These are phyloP conservation scores for Siderastrea radians DNA, from an alignment of 92 coral and sea anemone species.

Conservation along the genomic window DNA sequence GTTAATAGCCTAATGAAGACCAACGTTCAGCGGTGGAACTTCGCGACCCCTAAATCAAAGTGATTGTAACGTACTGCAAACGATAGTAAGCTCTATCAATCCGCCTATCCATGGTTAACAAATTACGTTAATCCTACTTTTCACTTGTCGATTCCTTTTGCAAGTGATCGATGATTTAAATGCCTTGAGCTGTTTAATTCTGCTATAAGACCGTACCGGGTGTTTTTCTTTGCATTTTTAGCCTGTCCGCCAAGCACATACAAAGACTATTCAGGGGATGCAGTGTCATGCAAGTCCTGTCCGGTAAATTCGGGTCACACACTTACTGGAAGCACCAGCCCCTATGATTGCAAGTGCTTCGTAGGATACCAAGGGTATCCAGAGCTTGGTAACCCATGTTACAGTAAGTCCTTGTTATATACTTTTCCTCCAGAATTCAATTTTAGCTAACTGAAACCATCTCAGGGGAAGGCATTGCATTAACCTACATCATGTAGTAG, in stretches of 20 bases:
- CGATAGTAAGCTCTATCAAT: too few species aligned
- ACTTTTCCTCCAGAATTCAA: background rate
- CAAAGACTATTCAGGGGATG: constrained; percentile 4
- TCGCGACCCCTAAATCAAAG: too few species aligned
- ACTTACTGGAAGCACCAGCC: background rate
- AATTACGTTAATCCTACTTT: too few species aligned
- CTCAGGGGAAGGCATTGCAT: background rate
- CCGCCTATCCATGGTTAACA: too few species aligned
- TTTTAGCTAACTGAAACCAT: background rate
- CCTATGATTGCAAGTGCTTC: background rate
- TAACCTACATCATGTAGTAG: too few species aligned
- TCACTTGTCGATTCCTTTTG: too few species aligned
- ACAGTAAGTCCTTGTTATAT: background rate
- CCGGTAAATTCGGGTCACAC: constrained; percentile 7
- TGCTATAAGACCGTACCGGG: too few species aligned
- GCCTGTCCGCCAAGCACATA: constrained; percentile 7
- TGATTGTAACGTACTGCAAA: too few species aligned
- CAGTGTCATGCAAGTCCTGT: constrained; percentile 10
- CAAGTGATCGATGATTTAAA: too few species aligned
- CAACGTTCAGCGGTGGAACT: too few species aligned
- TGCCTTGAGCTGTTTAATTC: too few species aligned
- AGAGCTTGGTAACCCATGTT: background rate
- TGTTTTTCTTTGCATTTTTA: background rate
- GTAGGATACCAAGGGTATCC: background rate
- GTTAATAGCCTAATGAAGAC: too few species aligned